Conservation (phyloP, 2,113 vertebrate species). For the Callipepla squamata region DNA sequence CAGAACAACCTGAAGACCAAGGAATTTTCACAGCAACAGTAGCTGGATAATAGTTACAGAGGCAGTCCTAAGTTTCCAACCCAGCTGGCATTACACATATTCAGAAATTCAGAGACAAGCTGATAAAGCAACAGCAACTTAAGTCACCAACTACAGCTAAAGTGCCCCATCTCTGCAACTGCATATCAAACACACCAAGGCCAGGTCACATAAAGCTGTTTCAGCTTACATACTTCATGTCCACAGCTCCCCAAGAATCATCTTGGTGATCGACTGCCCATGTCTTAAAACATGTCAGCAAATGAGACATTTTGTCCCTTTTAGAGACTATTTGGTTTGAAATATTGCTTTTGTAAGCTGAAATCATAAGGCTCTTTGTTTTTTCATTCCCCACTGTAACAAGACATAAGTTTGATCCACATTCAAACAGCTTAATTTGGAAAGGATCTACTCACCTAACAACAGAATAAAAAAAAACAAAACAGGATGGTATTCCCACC, state of each 20-base stretch:
- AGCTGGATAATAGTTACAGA: background rate
- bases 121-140: conserved; percentile 11
- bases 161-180: background rate
- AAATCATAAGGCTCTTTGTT: background rate
- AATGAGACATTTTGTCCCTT: background rate
- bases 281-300: background rate
- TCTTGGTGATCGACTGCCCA: background rate
- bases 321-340: background rate
- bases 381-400: background rate
- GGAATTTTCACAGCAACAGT: background rate
- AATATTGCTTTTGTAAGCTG: background rate
- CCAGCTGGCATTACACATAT: background rate
- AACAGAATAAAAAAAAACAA: background rate
- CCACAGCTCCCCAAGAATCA: background rate
- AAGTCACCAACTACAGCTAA: background rate
- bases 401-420: background rate
- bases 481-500: background rate
- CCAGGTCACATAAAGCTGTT: background rate
- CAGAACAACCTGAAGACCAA: background rate
- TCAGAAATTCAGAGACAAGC: background rate
- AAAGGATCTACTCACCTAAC: background rate
- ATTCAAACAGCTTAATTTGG: background rate
- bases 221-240: background rate
- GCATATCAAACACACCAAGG: background rate
- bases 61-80: background rate